phyloP scores from a whole-genome alignment of 2,888 invertebrate species.

The Limnephilus lunatus region DNA sequence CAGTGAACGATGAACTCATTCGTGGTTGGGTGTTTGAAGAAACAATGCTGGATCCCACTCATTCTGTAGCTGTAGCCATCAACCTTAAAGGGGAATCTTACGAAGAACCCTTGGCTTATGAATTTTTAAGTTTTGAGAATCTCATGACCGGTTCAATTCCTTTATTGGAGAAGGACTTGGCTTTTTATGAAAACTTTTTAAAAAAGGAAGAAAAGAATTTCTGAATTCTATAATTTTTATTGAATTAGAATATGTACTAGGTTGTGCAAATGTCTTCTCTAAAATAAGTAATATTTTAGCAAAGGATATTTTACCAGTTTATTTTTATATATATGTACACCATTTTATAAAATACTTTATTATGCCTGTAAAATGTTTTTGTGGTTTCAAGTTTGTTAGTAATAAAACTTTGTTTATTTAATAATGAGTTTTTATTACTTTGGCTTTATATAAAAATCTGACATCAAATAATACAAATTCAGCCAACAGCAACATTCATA shows the following conservation, averaged over 20 bases:
- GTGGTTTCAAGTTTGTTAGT: not conserved
- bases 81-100: conserved; percentile 60
- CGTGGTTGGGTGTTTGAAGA: conserved; percentile 90
- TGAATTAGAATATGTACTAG: not conserved
- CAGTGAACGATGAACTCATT: conserved; percentile 77
- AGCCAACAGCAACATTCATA: not conserved
- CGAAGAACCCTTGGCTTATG: conserved; percentile 72
- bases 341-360: not conserved
- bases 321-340: not conserved
- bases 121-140: conserved; percentile 78
- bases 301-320: not conserved
- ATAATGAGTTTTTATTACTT: not conserved
- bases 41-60: conserved; percentile 84
- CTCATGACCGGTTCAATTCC: conserved; percentile 78
- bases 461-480: not conserved
- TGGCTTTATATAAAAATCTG: not conserved
- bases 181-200: conserved; percentile 79
- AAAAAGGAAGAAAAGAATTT: conserved; percentile 75
- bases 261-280: not conserved
- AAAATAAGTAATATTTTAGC: not conserved
- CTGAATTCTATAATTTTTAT: conserved; percentile 62
- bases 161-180: conserved; percentile 75
- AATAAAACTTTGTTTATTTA: not conserved
- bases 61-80: conserved; percentile 87
- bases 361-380: not conserved